phyloP scores from a whole-genome alignment of 2,113 vertebrate species.

The Dermatemys mawii region DNA sequence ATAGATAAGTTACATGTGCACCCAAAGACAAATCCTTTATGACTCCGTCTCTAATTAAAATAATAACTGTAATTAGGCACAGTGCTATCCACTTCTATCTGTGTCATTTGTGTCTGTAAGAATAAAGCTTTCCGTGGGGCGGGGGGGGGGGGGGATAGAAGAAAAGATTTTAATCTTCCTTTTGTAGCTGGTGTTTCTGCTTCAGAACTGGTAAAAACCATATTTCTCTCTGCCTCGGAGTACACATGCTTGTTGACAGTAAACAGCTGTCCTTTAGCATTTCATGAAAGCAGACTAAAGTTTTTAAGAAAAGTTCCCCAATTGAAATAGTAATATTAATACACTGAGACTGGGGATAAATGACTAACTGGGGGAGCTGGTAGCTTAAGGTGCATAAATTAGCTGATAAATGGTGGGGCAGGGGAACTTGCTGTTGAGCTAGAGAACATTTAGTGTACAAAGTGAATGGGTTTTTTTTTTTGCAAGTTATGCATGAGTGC shows the following conservation, averaged over 20 bases:
- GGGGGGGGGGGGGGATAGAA: slow-evolving; percentile 25
- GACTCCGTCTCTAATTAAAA: slow-evolving; percentile 57
- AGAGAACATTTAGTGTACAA: not conserved
- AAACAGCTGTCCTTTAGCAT: slow-evolving; percentile 72
- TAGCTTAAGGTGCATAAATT: slow-evolving; percentile 42
- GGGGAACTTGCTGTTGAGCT: not conserved
- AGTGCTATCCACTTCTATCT: slow-evolving; percentile 25
- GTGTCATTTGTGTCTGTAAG: not conserved
- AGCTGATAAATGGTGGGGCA: slow-evolving; percentile 14
- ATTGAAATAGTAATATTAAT: slow-evolving; percentile 64
- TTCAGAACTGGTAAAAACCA: slow-evolving; percentile 23
- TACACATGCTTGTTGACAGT: slow-evolving; percentile 64
- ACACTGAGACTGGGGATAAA: slow-evolving; percentile 10
- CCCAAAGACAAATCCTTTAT: slow-evolving; percentile 31
- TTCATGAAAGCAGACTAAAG: slow-evolving; percentile 63
- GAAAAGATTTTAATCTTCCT: slow-evolving; percentile 59
- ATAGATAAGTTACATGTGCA: slow-evolving; percentile 19
- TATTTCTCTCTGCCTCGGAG: slow-evolving; percentile 44
- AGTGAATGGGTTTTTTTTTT: not conserved
- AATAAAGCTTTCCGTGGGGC: slow-evolving; percentile 41
- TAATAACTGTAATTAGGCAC: slow-evolving; percentile 61
- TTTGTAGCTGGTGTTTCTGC: slow-evolving; percentile 36
- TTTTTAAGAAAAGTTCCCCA: slow-evolving; percentile 62
- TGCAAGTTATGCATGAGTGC: not conserved
- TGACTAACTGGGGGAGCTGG: not conserved